Evolutionary conservation across 2,888 invertebrate species (phyloP), one percentile per base, ranked within the genome.

Genomic region (Candidula unifasciata): DNA sequence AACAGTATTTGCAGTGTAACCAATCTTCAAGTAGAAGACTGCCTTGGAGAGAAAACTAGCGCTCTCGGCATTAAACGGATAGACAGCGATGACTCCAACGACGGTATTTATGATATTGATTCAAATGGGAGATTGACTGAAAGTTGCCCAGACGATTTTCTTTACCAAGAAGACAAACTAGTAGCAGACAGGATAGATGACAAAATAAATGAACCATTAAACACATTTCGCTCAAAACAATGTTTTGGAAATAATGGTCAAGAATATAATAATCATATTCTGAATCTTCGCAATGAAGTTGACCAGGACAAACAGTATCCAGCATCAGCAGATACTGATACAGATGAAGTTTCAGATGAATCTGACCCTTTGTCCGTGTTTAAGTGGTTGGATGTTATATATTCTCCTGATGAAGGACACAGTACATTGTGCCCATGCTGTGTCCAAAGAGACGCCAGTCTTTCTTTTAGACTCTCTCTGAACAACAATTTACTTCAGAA

Each of bases 331-430:
- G n/a, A n/a, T n/a, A n/a, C n/a, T n/a, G n/a, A n/a, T 69, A 8
- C 6, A 30, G 24, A 69, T 18, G 33, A 69, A 16, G 3, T 27
- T 60, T 21, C 24, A 44, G 13, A 44, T 44, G 44, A 44, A 44
- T 44, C 8, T 44, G 78, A 78, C 24, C 80, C 60, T 8, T 24
- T 52, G 24, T 24, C 80, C 24, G 52, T 71, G 5, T 33, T 80
- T 21, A 80, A 33, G 54, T 80, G 80, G 80, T 35, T 80, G 21
- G 80, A 80, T 27, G 71, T 81, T n/a, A n/a, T 81, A 8, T 73
- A 69, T 24, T 71, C 57, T 52, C 81, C 54, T 8, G 78, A 78
- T 24, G 54, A 37, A 54, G 27, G 8, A 16, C 71, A 69, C 33
- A 24, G 33, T 71, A 73, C 5, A 35, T 35, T 54, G 30, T 24